phyloP scores from a whole-genome alignment of 2,888 invertebrate species.

The Rapana venosa region DNA sequence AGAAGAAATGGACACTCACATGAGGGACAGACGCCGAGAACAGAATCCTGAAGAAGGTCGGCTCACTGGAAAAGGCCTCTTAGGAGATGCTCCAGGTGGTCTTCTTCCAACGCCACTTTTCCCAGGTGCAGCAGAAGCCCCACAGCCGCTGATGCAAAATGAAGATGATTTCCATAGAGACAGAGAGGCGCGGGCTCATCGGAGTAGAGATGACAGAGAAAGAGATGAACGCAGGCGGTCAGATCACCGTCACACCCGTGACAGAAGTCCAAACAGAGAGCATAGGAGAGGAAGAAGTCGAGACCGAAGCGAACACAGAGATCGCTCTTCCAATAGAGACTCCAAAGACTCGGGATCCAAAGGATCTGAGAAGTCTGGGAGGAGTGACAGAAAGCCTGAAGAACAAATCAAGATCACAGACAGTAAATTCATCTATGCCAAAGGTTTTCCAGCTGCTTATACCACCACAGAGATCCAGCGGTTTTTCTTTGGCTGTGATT shows the following conservation, averaged over 20 bases:
- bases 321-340: slow-evolving; percentile 51
- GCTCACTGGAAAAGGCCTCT: slow-evolving; percentile 39
- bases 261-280: slow-evolving; percentile 43
- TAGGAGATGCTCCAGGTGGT: slow-evolving; percentile 49
- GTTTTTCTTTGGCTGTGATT: slow-evolving; percentile 87
- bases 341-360: neutral
- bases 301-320: slow-evolving; percentile 47
- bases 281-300: slow-evolving; percentile 39
- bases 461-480: slow-evolving; percentile 89
- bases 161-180: slow-evolving; percentile 41
- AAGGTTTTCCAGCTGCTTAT: slow-evolving; percentile 83
- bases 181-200: slow-evolving; percentile 44
- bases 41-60: slow-evolving; percentile 32
- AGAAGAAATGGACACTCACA: slow-evolving; percentile 37
- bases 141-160: neutral
- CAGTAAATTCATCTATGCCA: slow-evolving; percentile 41
- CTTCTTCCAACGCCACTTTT: slow-evolving; percentile 17
- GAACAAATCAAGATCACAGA: slow-evolving; percentile 26
- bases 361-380: slow-evolving; percentile 39
- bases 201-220: slow-evolving; percentile 50
- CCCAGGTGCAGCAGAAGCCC: neutral
- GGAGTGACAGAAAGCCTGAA: slow-evolving; percentile 35
- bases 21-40: slow-evolving; percentile 28
- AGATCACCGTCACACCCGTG: slow-evolving; percentile 44
- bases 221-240: slow-evolving; percentile 46